Evolutionary conservation across 2,113 vertebrate species (phyloP), one percentile per base, ranked within the genome.

Genomic region (Gorsachius goisagi): DNA sequence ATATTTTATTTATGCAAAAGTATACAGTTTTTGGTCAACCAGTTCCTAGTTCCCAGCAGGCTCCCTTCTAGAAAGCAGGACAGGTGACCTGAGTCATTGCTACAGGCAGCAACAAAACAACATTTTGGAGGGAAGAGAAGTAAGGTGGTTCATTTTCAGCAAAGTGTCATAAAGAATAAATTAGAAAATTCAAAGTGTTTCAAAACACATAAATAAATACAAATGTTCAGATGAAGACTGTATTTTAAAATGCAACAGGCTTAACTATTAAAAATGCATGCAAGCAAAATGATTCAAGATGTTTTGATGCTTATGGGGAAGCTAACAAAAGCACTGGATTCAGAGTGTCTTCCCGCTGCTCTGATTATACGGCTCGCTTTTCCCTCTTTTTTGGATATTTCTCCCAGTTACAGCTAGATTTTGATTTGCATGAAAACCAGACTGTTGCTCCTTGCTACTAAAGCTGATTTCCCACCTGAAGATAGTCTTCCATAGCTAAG

Each of bases 241-340:
- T 47, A 71, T 60, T 95, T 87, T 87, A 96, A 95, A 94, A 91
- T 93, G 78, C 55, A 93, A 72, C 79, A 92, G 44, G 30, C 49
- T 80, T 24, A 78, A 50, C 59, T 87, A 89, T 93, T 93, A 95
- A 95, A 95, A 93, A 95, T 78, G 45, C 56, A 93, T 59, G 28
- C 52, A 66, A 89, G 62, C 58, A 95, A 96, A 94, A 81, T 35
- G n/a, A 92, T 71, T 86, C 82, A 88, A 94, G 64, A 80, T 55
- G 24, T 71, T 89, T 82, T 93, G 49, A 77, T 47, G 52, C 56
- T 83, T 90, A 45, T 21, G n/a, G 45, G 71, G 56, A 95, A 95
- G 77, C 28, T 68, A 80, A 83, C 33, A 92, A 85, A 94, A 88
- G 27, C 32, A 56, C 12, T 14, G 47, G 56, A 91, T 88, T 87